Conservation (phyloP, 1,140 invertebrate species). For the Drosophila sp. region DNA sequence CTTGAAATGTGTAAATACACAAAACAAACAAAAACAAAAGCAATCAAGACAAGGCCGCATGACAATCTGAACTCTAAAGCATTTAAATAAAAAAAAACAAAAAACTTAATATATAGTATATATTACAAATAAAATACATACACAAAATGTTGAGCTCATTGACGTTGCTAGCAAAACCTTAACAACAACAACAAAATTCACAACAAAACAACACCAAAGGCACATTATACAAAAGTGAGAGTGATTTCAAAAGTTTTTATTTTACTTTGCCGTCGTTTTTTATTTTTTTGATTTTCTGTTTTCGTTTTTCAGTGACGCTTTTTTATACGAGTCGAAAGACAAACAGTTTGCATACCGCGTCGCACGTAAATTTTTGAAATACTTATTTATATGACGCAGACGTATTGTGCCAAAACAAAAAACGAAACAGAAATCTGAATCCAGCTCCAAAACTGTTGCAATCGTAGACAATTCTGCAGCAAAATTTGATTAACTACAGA, state of each 20-base stretch:
- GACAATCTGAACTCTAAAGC: conserved; percentile 24
- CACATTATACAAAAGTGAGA: conserved; percentile 84
- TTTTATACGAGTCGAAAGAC: conserved; percentile 47
- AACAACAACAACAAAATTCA: conserved; percentile 41
- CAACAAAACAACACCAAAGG: conserved; percentile 47
- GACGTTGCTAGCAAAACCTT: conserved; percentile 48
- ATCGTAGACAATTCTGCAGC: neutral
- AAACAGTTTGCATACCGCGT: conserved; percentile 63
- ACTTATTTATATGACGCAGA: conserved; percentile 63
- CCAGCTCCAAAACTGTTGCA: conserved; percentile 20
- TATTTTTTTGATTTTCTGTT: conserved; percentile 38
- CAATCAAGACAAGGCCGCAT: conserved; percentile 61
- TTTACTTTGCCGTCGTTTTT: conserved; percentile 44
- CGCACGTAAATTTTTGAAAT: conserved; percentile 65
- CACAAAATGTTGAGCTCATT: conserved; percentile 28
- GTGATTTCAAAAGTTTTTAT: conserved; percentile 76
- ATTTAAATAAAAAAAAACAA: conserved; percentile 32
- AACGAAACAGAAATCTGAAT: conserved; percentile 28
- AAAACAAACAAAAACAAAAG: conserved; percentile 35
- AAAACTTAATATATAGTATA: conserved; percentile 31
- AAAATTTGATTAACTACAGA: conserved; percentile 32
- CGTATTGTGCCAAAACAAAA: neutral
- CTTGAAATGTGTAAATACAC: conserved; percentile 56
- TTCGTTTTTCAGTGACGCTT: conserved; percentile 36
- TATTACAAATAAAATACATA: conserved; percentile 17